Evolutionary conservation across 2,113 vertebrate species (phyloP), one percentile per base, ranked within the genome.

Genomic region (Caranx ignobilis): DNA sequence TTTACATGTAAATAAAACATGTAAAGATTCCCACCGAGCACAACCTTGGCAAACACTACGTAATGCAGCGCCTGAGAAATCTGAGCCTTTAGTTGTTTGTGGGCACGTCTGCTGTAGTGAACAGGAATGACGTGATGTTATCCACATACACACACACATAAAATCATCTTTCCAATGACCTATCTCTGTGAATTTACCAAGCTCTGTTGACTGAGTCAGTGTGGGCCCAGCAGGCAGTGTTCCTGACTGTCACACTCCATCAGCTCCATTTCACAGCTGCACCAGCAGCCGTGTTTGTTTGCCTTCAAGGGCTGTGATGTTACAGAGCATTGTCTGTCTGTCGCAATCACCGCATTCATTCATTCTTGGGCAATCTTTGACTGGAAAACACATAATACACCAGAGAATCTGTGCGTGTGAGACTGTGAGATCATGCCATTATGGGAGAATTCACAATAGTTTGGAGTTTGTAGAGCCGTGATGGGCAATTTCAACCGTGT

Each of bases 181-280:
- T 5, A 1, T 79, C 77, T 81, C 13, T 74, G 13, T 74, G 47
- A 81, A 82, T 85, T 69, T n/a, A 39, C 55, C 55, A 32, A 50
- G 57, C 67, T 71, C 48, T 79, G 77, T 71, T 56, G 76, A 71
- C 80, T 73, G 81, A 85, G 75, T 78, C 62, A 54, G 39, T 52
- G 43, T 79, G 82, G 82, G 32, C 72, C 73, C 86, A 79, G 81
- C 74, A 82, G 86, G 79, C 74, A 69, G 37, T 79, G 86, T 75
- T 77, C 66, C 79, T 87, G 75, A 82, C 84, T 81, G 87, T 87
- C 88, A 89, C 83, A 80, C 75, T 78, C 63, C 9, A 86, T 88
- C 85, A 83, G 80, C 61, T 84, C 65, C 69, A 67, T 78, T 87
- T 83, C 80, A 82, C 77, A 84, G 78, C 68, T 12, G 32, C 65